Evolutionary conservation across 2,888 invertebrate species (phyloP), one percentile per base, ranked within the genome.

Genomic region (Macrostomum cliftonense): DNA sequence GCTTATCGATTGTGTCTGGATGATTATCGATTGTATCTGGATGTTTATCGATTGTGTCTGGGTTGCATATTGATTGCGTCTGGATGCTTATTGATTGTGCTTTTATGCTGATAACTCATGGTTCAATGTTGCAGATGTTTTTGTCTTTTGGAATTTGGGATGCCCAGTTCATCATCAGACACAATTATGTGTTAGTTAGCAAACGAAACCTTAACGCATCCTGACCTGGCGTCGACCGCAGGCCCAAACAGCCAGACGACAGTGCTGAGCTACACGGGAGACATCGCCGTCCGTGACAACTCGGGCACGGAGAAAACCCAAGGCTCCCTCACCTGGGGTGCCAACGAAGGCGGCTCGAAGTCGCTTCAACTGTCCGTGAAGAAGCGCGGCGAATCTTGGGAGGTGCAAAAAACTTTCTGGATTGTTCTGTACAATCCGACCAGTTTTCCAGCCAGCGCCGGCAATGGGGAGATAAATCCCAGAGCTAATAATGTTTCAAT

Each of bases 221-320:
- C n/a, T n/a, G n/a, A n/a, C n/a, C n/a, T n/a, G n/a, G n/a, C n/a
- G n/a, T n/a, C n/a, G n/a, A n/a, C 9, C 28, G 54, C 63, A 53
- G 67, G 67, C 7, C 65, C 65, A n/a, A 67, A 67, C 52, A 62
- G 62, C 49, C 61, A 61, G 1, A 53, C 51, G 16, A 49, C 53
- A 11, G 54, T 58, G 2, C 54, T 65, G 12, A 54, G 57, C 40
- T 60, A 59, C 37, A 63, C 63, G 2, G 59, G 56, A 43, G 67
- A 67, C 50, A 56, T 67, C 14, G 57, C 57, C 37, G 55, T 52
- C 45, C 49, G 52, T 2, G 49, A 50, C n/a, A 5, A 4, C 5
- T 17, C 16, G 5, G 59, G 56, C 14, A 46, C 48, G 39, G 63
- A 67, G 51, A 53, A 54, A 2, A 65, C 65, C 1, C 50, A 54